A percentile compares a stretch with the other conserved stretches of the same genome.
Evolutionary conservation across 2,113 vertebrate species (phyloP).

Genomic region (Chloroceryle aenea): DNA sequence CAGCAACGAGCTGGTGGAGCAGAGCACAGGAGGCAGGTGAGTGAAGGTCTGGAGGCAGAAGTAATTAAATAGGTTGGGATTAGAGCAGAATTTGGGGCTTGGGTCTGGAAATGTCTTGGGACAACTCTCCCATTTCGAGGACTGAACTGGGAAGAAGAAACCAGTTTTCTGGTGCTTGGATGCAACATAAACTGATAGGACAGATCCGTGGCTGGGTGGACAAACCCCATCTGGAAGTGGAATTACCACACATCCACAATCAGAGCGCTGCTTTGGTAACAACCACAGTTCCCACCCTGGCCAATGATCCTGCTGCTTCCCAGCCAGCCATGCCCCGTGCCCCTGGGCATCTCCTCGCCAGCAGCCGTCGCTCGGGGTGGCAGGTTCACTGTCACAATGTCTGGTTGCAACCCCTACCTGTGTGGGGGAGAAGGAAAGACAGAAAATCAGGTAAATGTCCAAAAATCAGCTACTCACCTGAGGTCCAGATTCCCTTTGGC

Average conservation of each 20-base stretch:
- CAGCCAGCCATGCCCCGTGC: not conserved
- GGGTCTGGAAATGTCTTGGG: not conserved
- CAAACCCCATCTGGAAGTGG: not conserved
- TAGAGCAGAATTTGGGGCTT: not conserved
- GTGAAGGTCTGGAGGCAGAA: not conserved
- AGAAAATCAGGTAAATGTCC: not conserved
- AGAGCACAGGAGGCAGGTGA: not conserved
- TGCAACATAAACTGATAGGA: not conserved
- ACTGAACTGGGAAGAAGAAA: not conserved
- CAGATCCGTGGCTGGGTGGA: not conserved
- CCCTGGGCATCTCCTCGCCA: fast-evolving
- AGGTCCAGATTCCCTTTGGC: not conserved
- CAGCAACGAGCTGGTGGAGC: not conserved
- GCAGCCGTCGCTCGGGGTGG: fast-evolving
- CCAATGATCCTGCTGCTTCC: not conserved
- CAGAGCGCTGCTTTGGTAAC: not conserved
- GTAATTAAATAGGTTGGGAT: not conserved
- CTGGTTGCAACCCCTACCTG: not conserved
- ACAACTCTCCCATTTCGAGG: not conserved
- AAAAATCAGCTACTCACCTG: not conserved
- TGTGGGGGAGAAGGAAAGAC: not conserved
- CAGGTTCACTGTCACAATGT: too few relatives aligned
- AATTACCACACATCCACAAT: too few relatives aligned
- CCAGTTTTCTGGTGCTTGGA: not conserved
- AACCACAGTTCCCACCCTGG: not conserved